Percentiles rank a stretch among this genome's conserved stretches.
Evolutionary conservation across 2,113 vertebrate genomes (phyloP).

Genomic region (Picathartes gymnocephalus): DNA sequence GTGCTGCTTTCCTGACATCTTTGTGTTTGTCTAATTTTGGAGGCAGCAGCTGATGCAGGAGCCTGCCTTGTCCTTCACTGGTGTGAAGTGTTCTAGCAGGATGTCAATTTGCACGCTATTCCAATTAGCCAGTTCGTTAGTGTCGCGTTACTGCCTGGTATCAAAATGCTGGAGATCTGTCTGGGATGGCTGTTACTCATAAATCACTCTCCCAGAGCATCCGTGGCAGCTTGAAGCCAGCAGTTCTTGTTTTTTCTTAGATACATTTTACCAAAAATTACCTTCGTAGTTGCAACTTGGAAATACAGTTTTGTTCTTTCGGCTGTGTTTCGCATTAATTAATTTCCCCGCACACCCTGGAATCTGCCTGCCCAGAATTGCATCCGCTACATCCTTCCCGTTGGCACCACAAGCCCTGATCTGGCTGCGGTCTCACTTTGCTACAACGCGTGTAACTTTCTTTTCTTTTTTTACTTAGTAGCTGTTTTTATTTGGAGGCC

Average conservation of each 20-base stretch:
- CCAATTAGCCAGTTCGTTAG: neutral
- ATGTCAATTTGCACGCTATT: neutral
- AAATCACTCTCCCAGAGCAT: neutral
- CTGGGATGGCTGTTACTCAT: neutral
- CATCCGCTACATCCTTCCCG: fast-evolving
- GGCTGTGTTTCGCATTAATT: neutral
- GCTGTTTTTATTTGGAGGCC: too few species aligned
- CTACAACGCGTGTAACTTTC: fast-evolving
- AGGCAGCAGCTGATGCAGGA: neutral
- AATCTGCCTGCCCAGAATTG: fast-evolving
- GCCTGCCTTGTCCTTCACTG: neutral
- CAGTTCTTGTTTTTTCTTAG: fast-evolving
- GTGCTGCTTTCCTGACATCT: neutral
- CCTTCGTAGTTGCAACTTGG: fast-evolving
- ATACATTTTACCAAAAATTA: fast-evolving
- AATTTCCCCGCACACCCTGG: fast-evolving
- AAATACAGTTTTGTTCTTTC: fast-evolving
- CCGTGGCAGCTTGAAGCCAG: neutral
- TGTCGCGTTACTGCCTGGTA: neutral
- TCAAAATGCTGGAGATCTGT: neutral
- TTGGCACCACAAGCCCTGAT: fast-evolving
- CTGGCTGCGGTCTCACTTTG: fast-evolving
- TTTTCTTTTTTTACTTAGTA: neutral
- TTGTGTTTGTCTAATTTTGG: neutral
- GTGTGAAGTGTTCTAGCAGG: neutral